phyloP scores from a whole-genome alignment of 2,888 invertebrate species.

The Hololepta plana region DNA sequence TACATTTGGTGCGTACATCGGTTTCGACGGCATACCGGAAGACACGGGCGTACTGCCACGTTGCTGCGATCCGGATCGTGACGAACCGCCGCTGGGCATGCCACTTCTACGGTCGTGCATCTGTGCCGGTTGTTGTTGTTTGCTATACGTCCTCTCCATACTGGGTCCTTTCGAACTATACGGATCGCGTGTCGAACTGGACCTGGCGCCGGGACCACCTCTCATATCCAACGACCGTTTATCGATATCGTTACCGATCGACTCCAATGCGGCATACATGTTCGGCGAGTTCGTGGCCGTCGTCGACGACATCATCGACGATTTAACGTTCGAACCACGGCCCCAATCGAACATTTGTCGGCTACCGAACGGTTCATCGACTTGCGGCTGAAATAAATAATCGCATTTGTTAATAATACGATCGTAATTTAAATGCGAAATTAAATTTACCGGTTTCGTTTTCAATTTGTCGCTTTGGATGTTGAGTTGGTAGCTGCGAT shows the following conservation, averaged over 20 bases:
- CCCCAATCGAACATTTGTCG: slow-evolving; percentile 25
- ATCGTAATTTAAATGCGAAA: neutral
- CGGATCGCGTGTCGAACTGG: slow-evolving; percentile 17
- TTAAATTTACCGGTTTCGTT: slow-evolving; percentile 26
- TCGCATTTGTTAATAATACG: slow-evolving; percentile 2
- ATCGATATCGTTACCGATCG: slow-evolving; percentile 21
- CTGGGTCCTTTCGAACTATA: slow-evolving; percentile 26
- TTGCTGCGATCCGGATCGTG: slow-evolving; percentile 40
- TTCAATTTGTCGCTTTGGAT: slow-evolving; percentile 33
- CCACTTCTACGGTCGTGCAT: neutral
- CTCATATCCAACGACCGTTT: slow-evolving; percentile 9
- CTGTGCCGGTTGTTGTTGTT: too few relatives aligned
- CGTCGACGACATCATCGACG: slow-evolving; percentile 8
- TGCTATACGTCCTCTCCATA: slow-evolving; percentile 18
- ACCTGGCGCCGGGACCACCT: slow-evolving; percentile 8
- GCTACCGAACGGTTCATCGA: slow-evolving; percentile 29
- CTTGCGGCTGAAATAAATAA: slow-evolving; percentile 20
- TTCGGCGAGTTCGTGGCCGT: slow-evolving; percentile 24
- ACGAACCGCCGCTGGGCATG: slow-evolving; percentile 28
- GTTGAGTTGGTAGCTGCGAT: slow-evolving; percentile 18
- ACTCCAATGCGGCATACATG: slow-evolving; percentile 31
- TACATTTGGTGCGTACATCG: slow-evolving; percentile 8
- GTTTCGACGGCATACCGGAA: slow-evolving; percentile 14
- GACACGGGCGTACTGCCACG: slow-evolving; percentile 10
- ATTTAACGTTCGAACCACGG: slow-evolving; percentile 22